Evolutionary conservation across 2,888 invertebrate species (phyloP), one percentile per base, ranked within the genome.

Genomic region (Orthosia cruda): DNA sequence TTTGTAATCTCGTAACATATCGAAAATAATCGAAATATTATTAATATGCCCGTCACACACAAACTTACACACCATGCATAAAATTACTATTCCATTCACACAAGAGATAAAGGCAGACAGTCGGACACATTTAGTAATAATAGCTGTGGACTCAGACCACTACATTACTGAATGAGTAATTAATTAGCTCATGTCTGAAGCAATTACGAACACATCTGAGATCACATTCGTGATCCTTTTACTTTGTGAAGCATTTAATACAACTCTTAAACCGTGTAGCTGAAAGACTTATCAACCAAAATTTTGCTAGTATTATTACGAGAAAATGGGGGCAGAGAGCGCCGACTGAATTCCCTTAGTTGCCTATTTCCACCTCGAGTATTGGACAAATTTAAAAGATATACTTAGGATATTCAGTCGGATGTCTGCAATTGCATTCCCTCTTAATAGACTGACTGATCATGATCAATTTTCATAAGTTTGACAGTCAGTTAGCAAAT

Each of bases 171-270:
- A 76, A 75, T 63, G 66, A 81, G 62, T 72, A 65, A 83, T 70
- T 83, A 79, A 81, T 67, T 74, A 49, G 59, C 74, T 64, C 80
- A 83, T 71, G 67, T 68, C 84, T 83, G 57, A 55, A 54, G 64
- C 54, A 64, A 68, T 79, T 59, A 63, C 47, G 16, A 58, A 73
- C n/a, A 70, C 50, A 16, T 50, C 40, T 40, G 57, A 40, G 67
- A 80, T 71, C 59, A 71, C 64, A 59, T 61, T 62, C 26, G 55
- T 52, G 58, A 82, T 65, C 62, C 23, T 65, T 71, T 71, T 78
- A 68, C 47, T 77, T 20, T 50, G n/a, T 20, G 40, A 26, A 32
- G 18, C 15, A 18, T 47, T 55, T 55, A 9, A 55, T 23, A 68
- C 47, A 68, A 26, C 47, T 45, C 20, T 52, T 65, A 52, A 12